Base-by-base conservation (phyloP, 2,797 vertebrate species). In the Staurois parvus region DNA sequence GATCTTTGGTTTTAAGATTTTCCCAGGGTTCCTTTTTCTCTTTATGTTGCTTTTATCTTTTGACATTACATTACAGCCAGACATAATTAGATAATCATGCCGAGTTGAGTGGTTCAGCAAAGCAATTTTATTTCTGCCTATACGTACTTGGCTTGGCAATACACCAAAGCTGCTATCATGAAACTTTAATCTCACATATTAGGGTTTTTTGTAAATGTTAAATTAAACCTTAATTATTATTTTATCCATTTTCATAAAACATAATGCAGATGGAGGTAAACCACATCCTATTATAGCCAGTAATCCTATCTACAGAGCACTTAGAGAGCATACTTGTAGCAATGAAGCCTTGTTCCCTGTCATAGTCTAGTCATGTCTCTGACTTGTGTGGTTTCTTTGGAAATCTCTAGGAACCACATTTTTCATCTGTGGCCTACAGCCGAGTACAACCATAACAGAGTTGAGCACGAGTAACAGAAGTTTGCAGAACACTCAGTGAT, bases 231-330 rank as follows among this genome's bases (percentile, higher is more conserved):
- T 72, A 70, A 77, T 84, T 77, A 59, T 84, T 59, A 85, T 85
- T 85, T 66, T 73, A 52, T 74, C 62, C 29, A 34, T 68, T 73
- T 74, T 52, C 30, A 74, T 67, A 75, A 84, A 74, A 85, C 70
- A 59, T 68, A 74, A 84, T 79, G 72, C 24, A 21, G 76, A 37
- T 34, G 76, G 64, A 77, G 74, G 83, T 73, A 74, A 73, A 74
- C 83, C 83, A 80, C 77, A 80, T 75, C 45, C 75, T 48, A 69
- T 76, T 72, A 72, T 64, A 84, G 11, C 17, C 74, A 62, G 28
- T 80, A 64, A 80, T 80, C 77, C 84, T 70, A 80, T 80, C 70
- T 85, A 45, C 74, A 66, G 40, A 70, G 82, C 82, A 76, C 72
- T 84, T 72, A 76, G 30, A 56, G 67, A 84, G 26, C 45, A 64